These are phyloP conservation scores for Aphodius granarius DNA, from an alignment of 2,888 invertebrate species.

Conservation along the genomic window DNA sequence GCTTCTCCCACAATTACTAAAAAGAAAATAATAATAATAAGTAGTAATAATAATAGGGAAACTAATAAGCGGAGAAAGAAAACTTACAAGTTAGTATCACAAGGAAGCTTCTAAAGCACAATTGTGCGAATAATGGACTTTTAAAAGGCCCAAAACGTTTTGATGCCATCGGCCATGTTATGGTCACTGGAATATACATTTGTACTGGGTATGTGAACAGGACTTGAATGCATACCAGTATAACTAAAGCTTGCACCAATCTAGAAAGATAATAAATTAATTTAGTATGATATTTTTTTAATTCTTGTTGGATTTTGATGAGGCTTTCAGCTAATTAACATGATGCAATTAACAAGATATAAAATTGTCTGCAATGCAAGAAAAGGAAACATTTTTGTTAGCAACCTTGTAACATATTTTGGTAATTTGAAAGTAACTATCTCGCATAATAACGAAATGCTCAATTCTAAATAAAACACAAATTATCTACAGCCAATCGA, in stretches of 20 bases:
- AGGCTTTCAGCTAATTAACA: too few species aligned
- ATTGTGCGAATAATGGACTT: slow-evolving; percentile 65
- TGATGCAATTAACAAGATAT: too few species aligned
- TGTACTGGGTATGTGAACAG: slow-evolving; percentile 91
- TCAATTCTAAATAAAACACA: neutral
- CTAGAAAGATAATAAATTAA: slow-evolving; percentile 54
- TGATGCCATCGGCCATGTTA: slow-evolving; percentile 78
- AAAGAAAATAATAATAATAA: slow-evolving; percentile 25
- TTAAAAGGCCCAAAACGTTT: slow-evolving; percentile 59
- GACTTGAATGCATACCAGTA: slow-evolving; percentile 82
- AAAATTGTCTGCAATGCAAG: neutral
- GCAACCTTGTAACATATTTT: neutral
- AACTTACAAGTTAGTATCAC: slow-evolving; percentile 80
- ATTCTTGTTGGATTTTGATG: slow-evolving; percentile 8
- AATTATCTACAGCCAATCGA: too few species aligned
- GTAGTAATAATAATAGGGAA: slow-evolving; percentile 29
- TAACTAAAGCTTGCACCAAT: slow-evolving; percentile 77
- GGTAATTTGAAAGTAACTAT: neutral
- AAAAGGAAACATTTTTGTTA: neutral
- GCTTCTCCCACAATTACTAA: slow-evolving; percentile 83
- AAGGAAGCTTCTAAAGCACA: slow-evolving; percentile 69
- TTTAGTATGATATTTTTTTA: neutral
- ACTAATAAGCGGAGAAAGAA: neutral
- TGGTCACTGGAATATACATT: slow-evolving; percentile 91
- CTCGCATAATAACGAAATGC: neutral